Conservation (phyloP, 2,888 invertebrate species). For the Brassicogethes aeneus region DNA sequence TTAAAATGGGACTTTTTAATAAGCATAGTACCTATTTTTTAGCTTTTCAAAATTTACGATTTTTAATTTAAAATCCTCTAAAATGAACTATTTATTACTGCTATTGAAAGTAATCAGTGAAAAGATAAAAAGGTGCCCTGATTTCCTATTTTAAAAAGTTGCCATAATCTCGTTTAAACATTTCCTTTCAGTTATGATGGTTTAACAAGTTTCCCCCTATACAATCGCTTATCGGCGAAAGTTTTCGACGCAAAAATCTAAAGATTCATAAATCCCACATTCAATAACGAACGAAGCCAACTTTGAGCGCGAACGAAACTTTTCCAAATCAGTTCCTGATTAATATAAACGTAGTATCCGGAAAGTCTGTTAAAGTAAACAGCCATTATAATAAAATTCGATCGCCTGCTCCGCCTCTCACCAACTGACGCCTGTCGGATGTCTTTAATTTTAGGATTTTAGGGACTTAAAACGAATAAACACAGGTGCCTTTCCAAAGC, state of each 20-base stretch:
- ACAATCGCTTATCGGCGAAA: slow-evolving; percentile 13
- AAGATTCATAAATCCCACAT: slow-evolving; percentile 18
- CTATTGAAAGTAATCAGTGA: too few species aligned
- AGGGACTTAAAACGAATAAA: too few species aligned
- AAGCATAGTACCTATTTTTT: too few species aligned
- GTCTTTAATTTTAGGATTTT: too few species aligned
- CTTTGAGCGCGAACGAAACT: slow-evolving; percentile 10
- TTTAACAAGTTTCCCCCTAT: slow-evolving; percentile 14
- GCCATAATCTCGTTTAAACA: slow-evolving; percentile 10
- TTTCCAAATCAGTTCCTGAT: slow-evolving; percentile 18
- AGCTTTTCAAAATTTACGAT: too few species aligned
- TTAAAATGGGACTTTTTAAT: too few species aligned
- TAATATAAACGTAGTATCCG: slow-evolving; percentile 18
- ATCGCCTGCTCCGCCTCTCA: slow-evolving; percentile 4
- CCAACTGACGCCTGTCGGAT: not conserved
- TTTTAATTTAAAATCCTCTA: too few species aligned
- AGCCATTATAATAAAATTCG: slow-evolving; percentile 14
- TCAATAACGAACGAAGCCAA: slow-evolving; percentile 17
- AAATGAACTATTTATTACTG: too few species aligned
- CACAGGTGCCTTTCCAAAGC: too few species aligned
- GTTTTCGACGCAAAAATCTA: slow-evolving; percentile 16
- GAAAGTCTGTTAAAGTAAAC: slow-evolving; percentile 13
- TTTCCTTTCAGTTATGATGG: slow-evolving; percentile 15
- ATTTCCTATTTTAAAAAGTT: not conserved
- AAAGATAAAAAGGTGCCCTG: not conserved